Percentiles rank a stretch among this genome's conserved stretches.
Evolutionary conservation across 2,888 invertebrate genomes (phyloP).

Genomic region (Odontocolon sp.): DNA sequence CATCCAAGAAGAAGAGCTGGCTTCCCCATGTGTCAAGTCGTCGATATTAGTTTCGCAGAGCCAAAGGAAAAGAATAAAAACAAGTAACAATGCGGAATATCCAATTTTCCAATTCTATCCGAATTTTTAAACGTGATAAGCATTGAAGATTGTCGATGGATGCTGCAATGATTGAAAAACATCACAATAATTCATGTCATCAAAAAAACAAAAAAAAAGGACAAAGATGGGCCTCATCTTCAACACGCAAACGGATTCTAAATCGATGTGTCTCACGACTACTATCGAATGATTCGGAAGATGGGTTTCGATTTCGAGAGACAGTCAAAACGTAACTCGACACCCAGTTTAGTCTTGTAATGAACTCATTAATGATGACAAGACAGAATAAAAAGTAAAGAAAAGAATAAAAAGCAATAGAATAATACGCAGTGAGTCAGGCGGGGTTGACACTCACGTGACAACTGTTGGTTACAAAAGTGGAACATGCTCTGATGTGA

Average conservation of each 20-base stretch:
- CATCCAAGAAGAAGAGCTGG: constrained; percentile 65
- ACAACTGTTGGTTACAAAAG: too few relatives aligned
- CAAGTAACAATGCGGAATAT: neutral
- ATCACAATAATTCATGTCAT: neutral
- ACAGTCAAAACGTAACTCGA: constrained; percentile 16
- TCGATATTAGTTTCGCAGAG: constrained; percentile 59
- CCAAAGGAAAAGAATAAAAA: neutral
- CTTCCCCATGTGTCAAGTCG: constrained; percentile 73
- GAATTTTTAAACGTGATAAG: neutral
- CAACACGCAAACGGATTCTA: neutral
- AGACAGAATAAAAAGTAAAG: neutral
- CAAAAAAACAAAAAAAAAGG: neutral
- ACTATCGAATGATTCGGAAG: constrained; percentile 11
- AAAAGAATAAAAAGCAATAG: neutral
- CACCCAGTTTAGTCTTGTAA: constrained; percentile 3
- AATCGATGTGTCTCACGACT: constrained; percentile 15
- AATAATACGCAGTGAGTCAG: too few relatives aligned
- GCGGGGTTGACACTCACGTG: too few relatives aligned
- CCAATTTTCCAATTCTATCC: neutral
- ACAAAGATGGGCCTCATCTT: too few relatives aligned
- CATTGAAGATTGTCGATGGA: neutral
- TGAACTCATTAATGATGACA: neutral
- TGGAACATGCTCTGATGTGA: too few relatives aligned
- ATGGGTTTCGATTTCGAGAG: constrained; percentile 17
- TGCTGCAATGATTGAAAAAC: neutral